phyloP scores from a whole-genome alignment of 2,888 invertebrate genomes.

The Allacma fusca region DNA sequence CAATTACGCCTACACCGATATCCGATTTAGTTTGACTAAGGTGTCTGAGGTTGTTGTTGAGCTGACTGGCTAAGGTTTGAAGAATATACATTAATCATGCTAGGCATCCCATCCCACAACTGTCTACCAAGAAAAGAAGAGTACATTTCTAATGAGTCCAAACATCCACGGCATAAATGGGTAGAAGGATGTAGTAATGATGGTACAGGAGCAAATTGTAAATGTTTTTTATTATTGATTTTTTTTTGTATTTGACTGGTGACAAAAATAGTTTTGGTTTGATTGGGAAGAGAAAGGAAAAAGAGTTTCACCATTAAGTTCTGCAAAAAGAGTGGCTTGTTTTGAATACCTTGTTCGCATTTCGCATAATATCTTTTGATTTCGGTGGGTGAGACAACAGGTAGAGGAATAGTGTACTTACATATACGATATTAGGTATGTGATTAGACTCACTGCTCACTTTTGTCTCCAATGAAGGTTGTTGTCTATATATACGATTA shows the following conservation, averaged over 20 bases:
- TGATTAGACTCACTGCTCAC: constrained; percentile 2
- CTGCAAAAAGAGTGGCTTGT: not conserved
- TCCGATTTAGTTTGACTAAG: too few relatives aligned
- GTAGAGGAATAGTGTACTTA: not conserved
- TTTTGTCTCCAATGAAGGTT: constrained; percentile 6
- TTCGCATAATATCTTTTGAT: not conserved
- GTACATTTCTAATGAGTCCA: too few relatives aligned
- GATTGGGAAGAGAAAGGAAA: not conserved
- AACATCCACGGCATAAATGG: too few relatives aligned
- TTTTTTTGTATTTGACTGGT: not conserved
- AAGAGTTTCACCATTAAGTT: not conserved
- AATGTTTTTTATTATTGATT: too few relatives aligned
- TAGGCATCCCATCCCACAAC: too few relatives aligned
- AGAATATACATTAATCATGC: too few relatives aligned
- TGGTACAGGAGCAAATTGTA: too few relatives aligned
- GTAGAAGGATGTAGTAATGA: too few relatives aligned
- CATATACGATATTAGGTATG: not conserved
- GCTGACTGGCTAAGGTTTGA: too few relatives aligned
- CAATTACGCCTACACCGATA: too few relatives aligned
- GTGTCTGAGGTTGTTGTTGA: too few relatives aligned
- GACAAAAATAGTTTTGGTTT: not conserved
- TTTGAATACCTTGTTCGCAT: constrained; percentile 6
- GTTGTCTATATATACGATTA: not conserved
- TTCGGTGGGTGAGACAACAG: not conserved
- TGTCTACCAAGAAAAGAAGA: too few relatives aligned